Evolutionary conservation across 2,888 invertebrate species (phyloP), one percentile per base, ranked within the genome.

Genomic region (Drosophila neonasuta): DNA sequence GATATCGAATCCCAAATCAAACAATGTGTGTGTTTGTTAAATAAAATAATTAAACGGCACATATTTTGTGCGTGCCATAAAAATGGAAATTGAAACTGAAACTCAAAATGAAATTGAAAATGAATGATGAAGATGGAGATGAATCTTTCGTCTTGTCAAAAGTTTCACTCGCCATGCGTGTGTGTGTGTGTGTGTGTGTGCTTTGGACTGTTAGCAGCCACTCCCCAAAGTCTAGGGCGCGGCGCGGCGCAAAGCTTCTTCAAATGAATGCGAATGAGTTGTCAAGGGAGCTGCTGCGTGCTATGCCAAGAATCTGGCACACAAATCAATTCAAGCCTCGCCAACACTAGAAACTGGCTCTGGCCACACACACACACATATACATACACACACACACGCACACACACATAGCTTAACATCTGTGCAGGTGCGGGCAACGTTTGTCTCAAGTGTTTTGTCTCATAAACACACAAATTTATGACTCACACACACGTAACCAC

Each of bases 261-360:
- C 29, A 17, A 17, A 44, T 24, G 11, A 34, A 44, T 61, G 61
- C 36, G 55, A 49, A 45, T 61, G 49, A 36, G 63, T 56, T 63
- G 63, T 29, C 70, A 71, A 57, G 56, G 49, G 61, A 68, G 44
- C 41, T 36, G 36, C 36, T 36, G 36, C 24, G 46, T 74, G 76
- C 52, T 74, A 81, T 81, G 83, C 80, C 65, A 85, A 85, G 81
- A 81, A 85, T 81, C 76, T 80, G 63, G 71, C 68, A 75, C 61
- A 59, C 54, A 68, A 74, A 67, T 59, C 71, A 58, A 59, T 71
- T 57, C 65, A 48, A 60, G 36, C 36, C 36, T 36, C 36, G 36
- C 36, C 36, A 45, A 49, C 59, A 54, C 60, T 49, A 54, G 49
- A 68, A 73, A 73, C 78, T 70, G 58, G 72, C 68, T 67, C 45